Conservation (phyloP, 2,797 vertebrate genomes). For the Cynodonichthys magdalenae region DNA sequence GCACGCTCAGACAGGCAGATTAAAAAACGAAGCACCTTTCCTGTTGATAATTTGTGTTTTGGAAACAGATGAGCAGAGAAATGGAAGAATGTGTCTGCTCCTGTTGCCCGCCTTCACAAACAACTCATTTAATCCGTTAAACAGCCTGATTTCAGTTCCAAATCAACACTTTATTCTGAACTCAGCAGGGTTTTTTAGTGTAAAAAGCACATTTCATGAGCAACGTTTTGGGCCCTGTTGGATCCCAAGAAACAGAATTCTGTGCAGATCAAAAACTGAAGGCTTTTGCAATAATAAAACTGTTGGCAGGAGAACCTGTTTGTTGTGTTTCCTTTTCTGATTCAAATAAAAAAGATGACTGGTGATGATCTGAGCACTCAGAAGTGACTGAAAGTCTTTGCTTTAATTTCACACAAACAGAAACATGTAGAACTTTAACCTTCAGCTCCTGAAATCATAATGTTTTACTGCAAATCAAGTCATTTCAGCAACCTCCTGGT, state of each 20-base stretch:
- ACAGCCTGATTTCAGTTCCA: too few species aligned
- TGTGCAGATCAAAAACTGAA: constrained; percentile 52
- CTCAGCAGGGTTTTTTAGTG: constrained; percentile 9
- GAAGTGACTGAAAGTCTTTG: too few species aligned
- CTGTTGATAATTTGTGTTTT: constrained; percentile 53
- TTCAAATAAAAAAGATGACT: too few species aligned
- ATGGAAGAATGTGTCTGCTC: constrained; percentile 3
- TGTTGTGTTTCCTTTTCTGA: constrained; percentile 17
- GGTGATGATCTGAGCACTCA: too few species aligned
- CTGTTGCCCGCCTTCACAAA: too few species aligned
- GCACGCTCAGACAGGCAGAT: constrained; percentile 49
- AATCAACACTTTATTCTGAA: constrained; percentile 1
- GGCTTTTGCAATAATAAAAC: constrained; percentile 76
- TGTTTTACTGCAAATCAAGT: too few species aligned
- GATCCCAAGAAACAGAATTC: constrained; percentile 38
- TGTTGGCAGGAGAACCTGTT: constrained; percentile 52
- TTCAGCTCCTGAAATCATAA: too few species aligned
- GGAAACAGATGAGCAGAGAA: constrained; percentile 15
- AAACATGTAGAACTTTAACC: too few species aligned
- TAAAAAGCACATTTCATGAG: constrained; percentile 38
- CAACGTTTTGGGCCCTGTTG: constrained; percentile 18
- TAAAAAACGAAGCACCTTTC: constrained; percentile 49
- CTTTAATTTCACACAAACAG: too few species aligned
- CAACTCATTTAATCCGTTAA: too few species aligned
- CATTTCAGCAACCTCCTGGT: too few species aligned